Conservation (phyloP, 2,888 invertebrate genomes). For the Diaperis boleti region DNA sequence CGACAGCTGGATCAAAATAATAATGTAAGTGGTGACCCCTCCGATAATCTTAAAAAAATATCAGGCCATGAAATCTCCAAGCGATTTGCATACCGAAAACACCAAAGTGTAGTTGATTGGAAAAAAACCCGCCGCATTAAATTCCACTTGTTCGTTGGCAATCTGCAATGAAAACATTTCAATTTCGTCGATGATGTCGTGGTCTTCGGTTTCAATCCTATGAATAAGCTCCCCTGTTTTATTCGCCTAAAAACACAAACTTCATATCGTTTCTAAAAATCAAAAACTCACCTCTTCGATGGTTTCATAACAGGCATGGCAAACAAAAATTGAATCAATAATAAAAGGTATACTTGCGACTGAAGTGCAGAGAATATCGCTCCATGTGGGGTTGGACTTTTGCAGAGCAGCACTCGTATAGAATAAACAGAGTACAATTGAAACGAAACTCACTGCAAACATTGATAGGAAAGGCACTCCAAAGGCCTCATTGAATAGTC, state of each 20-base stretch:
- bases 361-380: not conserved
- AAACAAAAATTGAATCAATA: constrained; percentile 7
- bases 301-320: constrained; percentile 19
- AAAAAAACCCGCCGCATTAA: constrained; percentile 60
- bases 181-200: constrained; percentile 58
- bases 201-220: constrained; percentile 56
- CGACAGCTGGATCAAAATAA: constrained; percentile 31
- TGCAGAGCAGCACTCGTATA: not conserved
- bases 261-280: not conserved
- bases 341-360: not conserved
- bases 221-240: constrained; percentile 42
- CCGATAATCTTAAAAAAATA: constrained; percentile 26
- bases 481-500: constrained; percentile 21
- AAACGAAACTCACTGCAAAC: constrained; percentile 16
- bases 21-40: constrained; percentile 29
- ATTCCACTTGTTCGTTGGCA: constrained; percentile 57
- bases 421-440: constrained; percentile 2
- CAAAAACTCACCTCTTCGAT: constrained; percentile 19
- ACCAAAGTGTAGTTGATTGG: constrained; percentile 57
- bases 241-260: constrained; percentile 3
- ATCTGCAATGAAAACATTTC: constrained; percentile 62
- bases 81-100: constrained; percentile 55
- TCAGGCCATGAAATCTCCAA: not conserved
- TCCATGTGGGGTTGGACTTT: not conserved
- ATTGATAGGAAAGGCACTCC: constrained; percentile 17